Conservation (phyloP, 1,140 invertebrate species). For the Hestina assimilis region DNA sequence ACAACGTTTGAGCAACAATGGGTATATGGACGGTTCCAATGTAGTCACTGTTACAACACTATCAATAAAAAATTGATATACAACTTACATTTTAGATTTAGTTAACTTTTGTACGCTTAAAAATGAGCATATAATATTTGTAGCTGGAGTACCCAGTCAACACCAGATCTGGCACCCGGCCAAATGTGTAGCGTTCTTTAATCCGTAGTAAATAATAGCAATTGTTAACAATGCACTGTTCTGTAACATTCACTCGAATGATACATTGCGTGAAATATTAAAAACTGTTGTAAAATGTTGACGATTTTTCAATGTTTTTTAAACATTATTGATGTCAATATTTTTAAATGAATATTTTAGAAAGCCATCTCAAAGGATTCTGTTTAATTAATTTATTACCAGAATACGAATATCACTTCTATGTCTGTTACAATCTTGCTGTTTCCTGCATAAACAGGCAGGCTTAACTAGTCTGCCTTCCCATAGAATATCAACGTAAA, state of each 20-base stretch:
- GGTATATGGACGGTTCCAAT: no score
- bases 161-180: constrained; percentile 10
- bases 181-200: constrained; percentile 26
- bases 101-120: background rate
- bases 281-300: constrained; percentile 12
- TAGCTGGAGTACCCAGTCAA: constrained; percentile 7
- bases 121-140: constrained; percentile 10
- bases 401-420: background rate
- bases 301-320: background rate
- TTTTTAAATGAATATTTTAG: background rate
- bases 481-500: no score
- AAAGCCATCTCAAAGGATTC: no score
- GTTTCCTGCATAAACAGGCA: no score
- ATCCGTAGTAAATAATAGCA: constrained; percentile 22
- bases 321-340: background rate
- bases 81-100: background rate
- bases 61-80: background rate
- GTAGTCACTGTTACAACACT: background rate
- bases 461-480: no score
- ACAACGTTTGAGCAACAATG: no score
- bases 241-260: constrained; percentile 16
- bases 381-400: no score
- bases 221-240: constrained; percentile 24
- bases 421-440: no score
- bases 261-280: constrained; percentile 17